These are phyloP conservation scores for Cyrtorhinus lividipennis DNA, from an alignment of 1,140 invertebrate species.

Conservation along the genomic window DNA sequence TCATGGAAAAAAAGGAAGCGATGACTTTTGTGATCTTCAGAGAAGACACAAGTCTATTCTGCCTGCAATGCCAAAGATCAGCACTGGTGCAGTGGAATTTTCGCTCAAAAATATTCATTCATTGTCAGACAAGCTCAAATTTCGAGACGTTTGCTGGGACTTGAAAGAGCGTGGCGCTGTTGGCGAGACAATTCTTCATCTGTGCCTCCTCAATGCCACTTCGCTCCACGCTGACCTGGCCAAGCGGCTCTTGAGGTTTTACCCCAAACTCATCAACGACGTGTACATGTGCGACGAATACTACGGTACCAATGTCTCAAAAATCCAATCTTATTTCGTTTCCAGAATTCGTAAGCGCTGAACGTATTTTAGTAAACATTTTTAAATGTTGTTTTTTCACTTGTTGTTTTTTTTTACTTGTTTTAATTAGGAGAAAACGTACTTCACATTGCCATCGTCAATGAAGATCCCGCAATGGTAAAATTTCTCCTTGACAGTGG, in stretches of 20 bases:
- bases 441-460: slow-evolving; percentile 93
- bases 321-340: too few species aligned
- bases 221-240: slow-evolving; percentile 84
- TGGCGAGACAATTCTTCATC: slow-evolving; percentile 85
- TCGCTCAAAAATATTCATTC: too few species aligned
- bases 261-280: slow-evolving; percentile 90
- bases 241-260: slow-evolving; percentile 77
- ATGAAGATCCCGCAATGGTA: slow-evolving; percentile 95
- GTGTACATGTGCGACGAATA: slow-evolving; percentile 94
- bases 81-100: too few species aligned
- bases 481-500: slow-evolving; percentile 87
- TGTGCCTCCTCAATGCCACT: slow-evolving; percentile 83
- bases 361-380: slow-evolving; percentile 1
- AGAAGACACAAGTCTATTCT: too few species aligned
- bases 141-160: slow-evolving; percentile 83
- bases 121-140: slow-evolving; percentile 42
- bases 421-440: slow-evolving; percentile 83
- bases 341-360: not conserved
- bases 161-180: slow-evolving; percentile 84
- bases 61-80: too few species aligned
- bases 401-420: not conserved
- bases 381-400: not conserved
- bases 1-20: too few species aligned
- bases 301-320: too few species aligned
- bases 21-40: too few species aligned